Base-by-base conservation (phyloP, 2,113 vertebrate genomes). In the Petroica traversi region DNA sequence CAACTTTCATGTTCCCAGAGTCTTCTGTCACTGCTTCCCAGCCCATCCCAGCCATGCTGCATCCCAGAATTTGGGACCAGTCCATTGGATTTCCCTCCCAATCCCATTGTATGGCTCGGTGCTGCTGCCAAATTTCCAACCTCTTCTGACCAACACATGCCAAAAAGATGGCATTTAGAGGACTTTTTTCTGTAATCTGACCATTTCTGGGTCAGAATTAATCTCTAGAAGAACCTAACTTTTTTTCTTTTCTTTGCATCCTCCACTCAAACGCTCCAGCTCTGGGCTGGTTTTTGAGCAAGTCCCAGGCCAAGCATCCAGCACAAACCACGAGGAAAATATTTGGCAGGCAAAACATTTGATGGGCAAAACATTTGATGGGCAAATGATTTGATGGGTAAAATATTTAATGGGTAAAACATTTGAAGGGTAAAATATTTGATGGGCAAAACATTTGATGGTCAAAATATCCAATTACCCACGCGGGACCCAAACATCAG, bases 81-180 rank as follows among this genome's bases (percentile, higher is more conserved):
- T 11, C 8, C 4, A 0, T 19, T 52, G 77, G 2, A 23, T 58
- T 81, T 29, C 11, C 4, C 19, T 63, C 38, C 31, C 19, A 14
- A 24, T 63, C 8, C 36, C 69, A 46, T 11, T 46, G 31, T 36
- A 18, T 1, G 10, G 5, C 23, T 62, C 0, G 0, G 36, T 31
- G 19, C 20, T 79, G 34, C 31, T 89, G 68, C 14, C 33, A 14
- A 36, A 77, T 66, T 86, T 36, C 46, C 49, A 58, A 7, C 19
- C 14, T 78, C 34, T 67, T 51, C 48, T 55, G 38, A 33, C 4
- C 7, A 13, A 13, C 17, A 25, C 22, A 33, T 28, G 24, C 17
- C 43, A 29, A 68, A 54, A 73, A 29, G 16, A 16, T 46, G 51
- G 5, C 16, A 75, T 40, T 38, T 36, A 25, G 26, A 22, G 20